Conservation (phyloP, 2,113 vertebrate species). For the Solea senegalensis region DNA sequence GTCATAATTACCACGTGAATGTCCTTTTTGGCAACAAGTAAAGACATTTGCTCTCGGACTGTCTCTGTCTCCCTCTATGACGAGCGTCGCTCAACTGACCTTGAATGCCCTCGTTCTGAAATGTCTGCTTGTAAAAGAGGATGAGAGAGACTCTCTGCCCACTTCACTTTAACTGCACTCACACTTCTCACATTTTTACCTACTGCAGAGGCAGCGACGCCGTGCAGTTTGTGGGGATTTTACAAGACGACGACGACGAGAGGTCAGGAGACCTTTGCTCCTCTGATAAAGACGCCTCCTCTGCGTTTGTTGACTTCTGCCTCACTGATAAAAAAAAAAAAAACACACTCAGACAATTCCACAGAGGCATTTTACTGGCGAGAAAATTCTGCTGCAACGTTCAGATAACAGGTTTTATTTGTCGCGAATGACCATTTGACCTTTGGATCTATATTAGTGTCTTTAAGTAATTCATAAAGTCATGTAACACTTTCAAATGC, state of each 20-base stretch:
- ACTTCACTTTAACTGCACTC: background rate
- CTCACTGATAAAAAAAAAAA: background rate
- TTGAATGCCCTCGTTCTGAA: too few species aligned
- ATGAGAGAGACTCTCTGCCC: too few species aligned
- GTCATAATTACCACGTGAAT: background rate
- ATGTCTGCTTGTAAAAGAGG: too few species aligned
- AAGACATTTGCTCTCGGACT: constrained; percentile 15
- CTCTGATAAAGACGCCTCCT: constrained; percentile 4
- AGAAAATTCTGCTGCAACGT: background rate
- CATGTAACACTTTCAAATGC: background rate
- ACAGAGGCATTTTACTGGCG: background rate
- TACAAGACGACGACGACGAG: background rate
- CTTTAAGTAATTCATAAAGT: constrained; percentile 6
- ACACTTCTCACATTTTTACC: constrained; percentile 12
- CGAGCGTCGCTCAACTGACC: background rate
- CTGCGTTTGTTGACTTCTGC: background rate
- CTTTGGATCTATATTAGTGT: constrained; percentile 28
- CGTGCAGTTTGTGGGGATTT: constrained; percentile 12
- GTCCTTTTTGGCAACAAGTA: constrained; percentile 6
- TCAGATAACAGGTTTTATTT: constrained; percentile 32
- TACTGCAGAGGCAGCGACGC: constrained; percentile 21
- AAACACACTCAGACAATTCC: background rate
- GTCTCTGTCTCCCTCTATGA: constrained; percentile 5
- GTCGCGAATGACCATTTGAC: constrained; percentile 38
- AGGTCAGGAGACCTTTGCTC: constrained; percentile 18